Evolutionary conservation across 2,888 invertebrate species (phyloP).

Genomic region (Ectobius pallidus): DNA sequence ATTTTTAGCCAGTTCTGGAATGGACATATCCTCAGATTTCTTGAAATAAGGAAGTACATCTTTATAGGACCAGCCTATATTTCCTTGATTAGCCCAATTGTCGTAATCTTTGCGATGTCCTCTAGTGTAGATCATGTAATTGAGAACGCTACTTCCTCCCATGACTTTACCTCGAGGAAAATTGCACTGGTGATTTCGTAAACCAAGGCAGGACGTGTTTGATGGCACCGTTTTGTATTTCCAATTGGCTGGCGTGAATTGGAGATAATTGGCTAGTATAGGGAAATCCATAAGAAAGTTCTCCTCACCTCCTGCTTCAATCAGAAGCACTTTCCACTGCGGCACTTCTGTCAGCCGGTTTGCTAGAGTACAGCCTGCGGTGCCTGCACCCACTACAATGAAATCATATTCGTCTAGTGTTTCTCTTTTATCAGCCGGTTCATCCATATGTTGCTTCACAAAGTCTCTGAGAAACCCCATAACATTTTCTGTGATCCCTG

Average conservation of each 20-base stretch:
- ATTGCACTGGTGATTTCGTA: conserved; percentile 74
- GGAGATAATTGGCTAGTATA: conserved; percentile 72
- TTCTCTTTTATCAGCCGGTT: conserved; percentile 57
- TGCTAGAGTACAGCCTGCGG: conserved; percentile 55
- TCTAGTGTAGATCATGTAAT: conserved; percentile 81
- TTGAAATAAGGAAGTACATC: conserved; percentile 78
- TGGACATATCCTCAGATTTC: conserved; percentile 74
- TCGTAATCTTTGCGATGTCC: conserved; percentile 74
- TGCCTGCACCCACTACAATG: conserved; percentile 56
- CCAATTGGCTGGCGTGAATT: conserved; percentile 78
- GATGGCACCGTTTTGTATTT: conserved; percentile 81
- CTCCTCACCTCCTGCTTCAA: conserved; percentile 75
- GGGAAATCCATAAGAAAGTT: conserved; percentile 78
- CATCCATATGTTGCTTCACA: conserved; percentile 55
- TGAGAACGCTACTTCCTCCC: conserved; percentile 81
- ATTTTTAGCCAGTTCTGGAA: conserved; percentile 59
- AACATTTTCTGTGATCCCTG: background rate
- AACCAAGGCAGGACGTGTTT: conserved; percentile 72
- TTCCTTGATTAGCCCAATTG: conserved; percentile 73
- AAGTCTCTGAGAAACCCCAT: conserved; percentile 39
- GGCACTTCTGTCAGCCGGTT: conserved; percentile 58
- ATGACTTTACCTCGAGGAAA: conserved; percentile 72
- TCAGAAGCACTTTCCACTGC: conserved; percentile 69
- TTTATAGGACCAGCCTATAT: conserved; percentile 74
- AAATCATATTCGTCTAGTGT: conserved; percentile 57